These are phyloP conservation scores for Poecilia latipinna DNA, from an alignment of 2,113 vertebrate genomes.

Conservation along the genomic window DNA sequence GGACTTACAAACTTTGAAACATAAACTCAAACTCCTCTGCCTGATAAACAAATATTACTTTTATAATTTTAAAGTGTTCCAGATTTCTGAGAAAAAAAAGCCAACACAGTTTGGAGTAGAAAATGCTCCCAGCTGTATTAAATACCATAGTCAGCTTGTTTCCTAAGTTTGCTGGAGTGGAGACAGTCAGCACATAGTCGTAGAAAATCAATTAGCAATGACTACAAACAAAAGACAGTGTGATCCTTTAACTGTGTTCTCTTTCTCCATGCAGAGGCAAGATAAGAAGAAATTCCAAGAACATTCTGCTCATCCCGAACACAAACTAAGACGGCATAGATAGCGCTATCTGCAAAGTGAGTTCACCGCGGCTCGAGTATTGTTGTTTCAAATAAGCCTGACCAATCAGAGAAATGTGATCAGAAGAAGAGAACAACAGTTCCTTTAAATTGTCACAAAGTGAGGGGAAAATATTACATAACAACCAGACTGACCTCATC, in stretches of 20 bases:
- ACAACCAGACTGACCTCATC: neutral
- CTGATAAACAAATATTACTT: neutral
- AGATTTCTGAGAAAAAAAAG: neutral
- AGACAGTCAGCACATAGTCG: neutral
- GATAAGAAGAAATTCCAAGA: conserved; percentile 6
- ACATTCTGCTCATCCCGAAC: neutral
- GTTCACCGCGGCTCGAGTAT: neutral
- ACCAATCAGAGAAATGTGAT: conserved; percentile 2
- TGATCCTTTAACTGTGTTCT: neutral
- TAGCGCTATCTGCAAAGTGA: neutral
- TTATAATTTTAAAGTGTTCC: neutral
- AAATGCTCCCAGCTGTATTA: neutral
- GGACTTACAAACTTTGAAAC: neutral
- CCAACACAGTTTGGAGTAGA: neutral
- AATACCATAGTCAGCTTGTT: neutral
- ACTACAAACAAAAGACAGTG: neutral
- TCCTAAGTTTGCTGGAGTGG: neutral
- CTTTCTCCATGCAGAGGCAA: neutral
- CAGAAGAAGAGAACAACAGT: neutral
- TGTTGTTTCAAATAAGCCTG: conserved; percentile 1
- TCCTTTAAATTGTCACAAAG: neutral
- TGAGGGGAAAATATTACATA: neutral
- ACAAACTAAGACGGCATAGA: neutral
- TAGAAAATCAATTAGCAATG: conserved; percentile 1
- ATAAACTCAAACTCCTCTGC: too few species aligned